Evolutionary conservation across 2,888 invertebrate species (phyloP).

Genomic region (Eupeodes latifasciatus): DNA sequence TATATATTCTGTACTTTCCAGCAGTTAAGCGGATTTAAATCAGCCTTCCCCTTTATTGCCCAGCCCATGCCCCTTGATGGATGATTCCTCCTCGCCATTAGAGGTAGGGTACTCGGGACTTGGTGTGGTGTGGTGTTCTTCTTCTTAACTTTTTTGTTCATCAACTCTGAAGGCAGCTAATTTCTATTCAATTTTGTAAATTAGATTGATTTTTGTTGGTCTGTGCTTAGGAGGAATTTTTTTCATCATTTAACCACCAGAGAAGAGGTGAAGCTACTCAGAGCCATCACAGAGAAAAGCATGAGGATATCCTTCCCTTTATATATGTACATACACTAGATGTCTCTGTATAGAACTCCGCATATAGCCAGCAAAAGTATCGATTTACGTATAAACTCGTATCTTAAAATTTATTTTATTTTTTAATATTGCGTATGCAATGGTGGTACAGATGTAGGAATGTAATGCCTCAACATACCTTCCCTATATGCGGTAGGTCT

Average conservation of each 20-base stretch:
- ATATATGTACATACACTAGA: neutral
- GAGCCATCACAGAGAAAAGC: neutral
- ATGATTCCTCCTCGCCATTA: constrained; percentile 7
- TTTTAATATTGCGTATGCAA: constrained; percentile 42
- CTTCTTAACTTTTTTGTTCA: neutral
- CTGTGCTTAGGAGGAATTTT: constrained; percentile 30
- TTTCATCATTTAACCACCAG: constrained; percentile 5
- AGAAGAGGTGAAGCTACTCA: neutral
- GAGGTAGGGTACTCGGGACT: neutral
- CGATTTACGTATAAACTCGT: constrained; percentile 15
- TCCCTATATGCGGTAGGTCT: constrained; percentile 29
- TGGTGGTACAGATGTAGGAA: neutral
- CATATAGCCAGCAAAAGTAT: constrained; percentile 18
- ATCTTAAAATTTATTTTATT: constrained; percentile 28
- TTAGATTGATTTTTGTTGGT: constrained; percentile 75
- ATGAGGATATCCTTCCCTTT: constrained; percentile 33
- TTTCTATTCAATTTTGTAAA: constrained; percentile 77
- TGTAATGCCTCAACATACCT: constrained; percentile 8
- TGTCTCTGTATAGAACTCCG: too few species aligned
- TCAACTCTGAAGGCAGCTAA: constrained; percentile 60
- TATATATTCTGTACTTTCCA: constrained; percentile 35
- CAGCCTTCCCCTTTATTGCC: constrained; percentile 47
- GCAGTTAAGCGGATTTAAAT: constrained; percentile 68
- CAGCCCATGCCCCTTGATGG: neutral
- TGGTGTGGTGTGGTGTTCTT: neutral